These are phyloP conservation scores for Caenorhabditis becei DNA, from an alignment of 2,888 invertebrate genomes.

Conservation along the genomic window DNA sequence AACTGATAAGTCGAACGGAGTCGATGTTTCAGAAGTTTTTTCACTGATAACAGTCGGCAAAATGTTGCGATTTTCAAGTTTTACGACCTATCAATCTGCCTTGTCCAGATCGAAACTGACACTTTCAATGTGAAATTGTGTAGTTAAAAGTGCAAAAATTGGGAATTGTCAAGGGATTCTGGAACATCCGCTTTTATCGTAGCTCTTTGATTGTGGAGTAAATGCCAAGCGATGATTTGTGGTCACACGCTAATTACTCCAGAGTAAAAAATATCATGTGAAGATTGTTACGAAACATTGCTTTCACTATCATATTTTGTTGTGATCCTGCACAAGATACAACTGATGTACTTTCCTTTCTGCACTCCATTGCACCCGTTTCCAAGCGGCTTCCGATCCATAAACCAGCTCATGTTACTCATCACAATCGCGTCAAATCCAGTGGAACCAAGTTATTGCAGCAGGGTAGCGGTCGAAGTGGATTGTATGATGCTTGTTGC, in stretches of 20 bases:
- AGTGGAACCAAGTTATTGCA: conserved; percentile 9
- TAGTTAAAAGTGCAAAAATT: conserved; percentile 16
- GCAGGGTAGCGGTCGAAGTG: conserved; percentile 1
- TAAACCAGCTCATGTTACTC: conserved; percentile 39
- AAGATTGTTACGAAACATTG: conserved; percentile 9
- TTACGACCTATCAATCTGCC: conserved; percentile 32
- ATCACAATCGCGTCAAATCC: conserved; percentile 29
- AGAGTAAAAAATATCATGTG: conserved; percentile 43
- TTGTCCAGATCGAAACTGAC: background rate
- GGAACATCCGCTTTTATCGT: conserved; percentile 10
- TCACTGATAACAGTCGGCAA: conserved; percentile 31
- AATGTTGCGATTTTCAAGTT: conserved; percentile 29
- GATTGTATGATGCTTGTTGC: conserved; percentile 18
- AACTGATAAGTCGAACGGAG: conserved; percentile 29
- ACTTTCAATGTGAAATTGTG: too few relatives aligned
- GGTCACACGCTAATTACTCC: conserved; percentile 35
- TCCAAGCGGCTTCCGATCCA: conserved; percentile 9
- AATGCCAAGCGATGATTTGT: conserved; percentile 37
- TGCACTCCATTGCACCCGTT: conserved; percentile 31
- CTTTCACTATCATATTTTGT: background rate
- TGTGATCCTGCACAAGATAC: background rate
- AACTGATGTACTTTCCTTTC: conserved; percentile 6
- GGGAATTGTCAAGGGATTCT: conserved; percentile 14
- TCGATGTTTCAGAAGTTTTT: conserved; percentile 27
- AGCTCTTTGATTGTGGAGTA: conserved; percentile 42